These are phyloP conservation scores for Mechanitis mazaeus DNA, from an alignment of 2,888 invertebrate genomes.

Conservation along the genomic window DNA sequence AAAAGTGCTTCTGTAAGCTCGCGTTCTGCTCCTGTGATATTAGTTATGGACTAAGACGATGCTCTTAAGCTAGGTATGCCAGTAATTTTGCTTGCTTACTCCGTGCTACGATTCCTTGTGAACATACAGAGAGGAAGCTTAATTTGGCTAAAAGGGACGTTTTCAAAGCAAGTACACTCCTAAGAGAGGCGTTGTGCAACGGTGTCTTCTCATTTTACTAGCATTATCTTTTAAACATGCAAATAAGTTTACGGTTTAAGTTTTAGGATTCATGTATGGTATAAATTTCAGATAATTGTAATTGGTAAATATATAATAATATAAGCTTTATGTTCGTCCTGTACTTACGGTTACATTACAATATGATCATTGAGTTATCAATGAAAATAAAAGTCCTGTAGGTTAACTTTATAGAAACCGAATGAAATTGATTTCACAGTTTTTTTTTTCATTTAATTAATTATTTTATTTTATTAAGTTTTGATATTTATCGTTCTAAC, in stretches of 20 bases:
- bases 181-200: constrained; percentile 8
- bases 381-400: too few species aligned
- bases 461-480: too few species aligned
- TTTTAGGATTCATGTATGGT: background rate
- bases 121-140: constrained; percentile 29
- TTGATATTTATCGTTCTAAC: too few species aligned
- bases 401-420: too few species aligned
- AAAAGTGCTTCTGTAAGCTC: background rate
- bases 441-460: too few species aligned
- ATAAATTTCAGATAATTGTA: too few species aligned
- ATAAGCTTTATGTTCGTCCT: too few species aligned
- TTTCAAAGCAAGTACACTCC: constrained; percentile 29
- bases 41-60: constrained; percentile 19
- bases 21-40: background rate
- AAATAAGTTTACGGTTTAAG: constrained; percentile 6
- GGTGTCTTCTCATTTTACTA: constrained; percentile 18
- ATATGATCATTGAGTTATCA: too few species aligned
- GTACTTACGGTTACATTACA: too few species aligned
- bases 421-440: too few species aligned
- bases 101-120: constrained; percentile 25
- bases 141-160: constrained; percentile 33
- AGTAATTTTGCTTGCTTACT: constrained; percentile 31
- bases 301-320: too few species aligned
- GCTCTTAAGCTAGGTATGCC: constrained; percentile 28
- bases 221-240: constrained; percentile 14